Percentiles rank a stretch among this genome's conserved stretches.
Evolutionary conservation across 2,797 vertebrate species (phyloP).

Genomic region (Erithacus rubecula): DNA sequence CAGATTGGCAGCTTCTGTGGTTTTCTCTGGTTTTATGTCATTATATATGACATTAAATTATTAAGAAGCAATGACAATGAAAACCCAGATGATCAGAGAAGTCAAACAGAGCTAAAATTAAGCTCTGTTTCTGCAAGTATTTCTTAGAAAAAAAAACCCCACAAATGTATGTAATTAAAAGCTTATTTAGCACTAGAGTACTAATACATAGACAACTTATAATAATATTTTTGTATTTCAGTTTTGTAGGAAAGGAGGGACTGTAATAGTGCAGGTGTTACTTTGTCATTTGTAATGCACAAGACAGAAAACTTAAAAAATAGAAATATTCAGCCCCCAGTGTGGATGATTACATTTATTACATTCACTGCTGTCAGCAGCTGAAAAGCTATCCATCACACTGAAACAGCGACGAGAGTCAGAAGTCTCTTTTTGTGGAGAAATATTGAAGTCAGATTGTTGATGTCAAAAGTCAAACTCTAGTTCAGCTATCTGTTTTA

Average conservation of each 20-base stretch:
- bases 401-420: slow-evolving; percentile 69
- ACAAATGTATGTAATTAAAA: slow-evolving; percentile 68
- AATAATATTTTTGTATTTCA: slow-evolving; percentile 75
- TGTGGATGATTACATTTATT: slow-evolving; percentile 76
- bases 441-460: slow-evolving; percentile 85
- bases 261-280: slow-evolving; percentile 73
- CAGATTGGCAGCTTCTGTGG: slow-evolving; percentile 78
- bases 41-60: slow-evolving; percentile 82
- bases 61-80: slow-evolving; percentile 76
- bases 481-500: slow-evolving; percentile 82
- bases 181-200: slow-evolving; percentile 58
- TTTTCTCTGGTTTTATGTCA: slow-evolving; percentile 75
- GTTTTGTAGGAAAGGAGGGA: slow-evolving; percentile 57
- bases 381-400: slow-evolving; percentile 79
- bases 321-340: slow-evolving; percentile 64
- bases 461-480: slow-evolving; percentile 82
- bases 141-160: slow-evolving; percentile 41
- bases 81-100: slow-evolving; percentile 79
- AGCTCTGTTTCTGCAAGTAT: slow-evolving; percentile 72
- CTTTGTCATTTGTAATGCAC: slow-evolving; percentile 71
- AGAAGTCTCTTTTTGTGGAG: slow-evolving; percentile 76
- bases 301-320: slow-evolving; percentile 69
- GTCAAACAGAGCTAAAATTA: slow-evolving; percentile 79
- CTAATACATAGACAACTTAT: slow-evolving; percentile 72
- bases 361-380: slow-evolving; percentile 75